These are phyloP conservation scores for Apogon talboti DNA, from an alignment of 2,797 vertebrate genomes.

Conservation along the genomic window DNA sequence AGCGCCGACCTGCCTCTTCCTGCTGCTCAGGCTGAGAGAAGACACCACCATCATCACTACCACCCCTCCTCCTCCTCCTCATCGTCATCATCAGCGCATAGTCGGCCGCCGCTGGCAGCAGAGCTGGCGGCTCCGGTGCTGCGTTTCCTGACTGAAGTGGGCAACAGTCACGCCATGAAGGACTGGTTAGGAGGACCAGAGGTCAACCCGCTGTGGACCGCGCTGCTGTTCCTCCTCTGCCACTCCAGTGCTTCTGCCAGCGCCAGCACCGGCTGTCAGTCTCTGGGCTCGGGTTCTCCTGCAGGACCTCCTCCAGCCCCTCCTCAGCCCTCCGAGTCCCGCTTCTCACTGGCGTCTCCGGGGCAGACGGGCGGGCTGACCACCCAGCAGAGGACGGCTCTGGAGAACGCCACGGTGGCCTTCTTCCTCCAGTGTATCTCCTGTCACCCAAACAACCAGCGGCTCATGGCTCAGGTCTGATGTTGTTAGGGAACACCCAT, in stretches of 20 bases:
- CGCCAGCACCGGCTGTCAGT: conserved; percentile 52
- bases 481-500: not conserved
- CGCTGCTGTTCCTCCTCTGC: conserved; percentile 95
- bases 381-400: conserved; percentile 95
- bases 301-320: conserved; percentile 37
- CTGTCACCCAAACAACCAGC: conserved; percentile 98
- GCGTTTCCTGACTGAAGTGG: conserved; percentile 96
- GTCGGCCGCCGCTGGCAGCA: conserved; percentile 87
- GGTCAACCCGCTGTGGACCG: conserved; percentile 96
- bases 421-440: conserved; percentile 99
- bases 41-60: conserved; percentile 87
- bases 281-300: conserved; percentile 36
- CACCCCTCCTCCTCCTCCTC: conserved; percentile 62
- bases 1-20: conserved; percentile 89
- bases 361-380: conserved; percentile 87
- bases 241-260: conserved; percentile 92
- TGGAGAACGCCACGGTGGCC: conserved; percentile 97
- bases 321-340: conserved; percentile 83
- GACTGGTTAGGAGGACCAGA: conserved; percentile 98
- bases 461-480: conserved; percentile 96
- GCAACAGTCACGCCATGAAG: conserved; percentile 98
- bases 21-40: conserved; percentile 85
- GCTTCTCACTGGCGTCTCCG: conserved; percentile 85
- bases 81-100: conserved; percentile 41
- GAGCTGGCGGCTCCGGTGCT: conserved; percentile 96